These are phyloP conservation scores for Aproaerema taeniolella DNA, from an alignment of 2,888 invertebrate genomes.

Conservation along the genomic window DNA sequence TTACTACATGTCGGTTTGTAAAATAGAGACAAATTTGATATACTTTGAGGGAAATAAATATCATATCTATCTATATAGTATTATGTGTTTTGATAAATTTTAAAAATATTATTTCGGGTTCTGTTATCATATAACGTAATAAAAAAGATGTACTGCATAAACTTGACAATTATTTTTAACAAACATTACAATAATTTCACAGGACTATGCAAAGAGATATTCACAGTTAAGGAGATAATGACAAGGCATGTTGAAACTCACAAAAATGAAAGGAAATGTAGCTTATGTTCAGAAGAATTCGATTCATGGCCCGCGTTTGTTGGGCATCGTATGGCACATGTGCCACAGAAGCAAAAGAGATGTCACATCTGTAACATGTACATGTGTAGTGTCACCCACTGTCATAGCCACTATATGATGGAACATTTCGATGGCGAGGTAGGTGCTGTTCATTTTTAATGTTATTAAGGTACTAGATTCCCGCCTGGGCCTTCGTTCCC, in stretches of 20 bases:
- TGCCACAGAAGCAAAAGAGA: slow-evolving; percentile 26
- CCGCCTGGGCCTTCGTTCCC: too few relatives aligned
- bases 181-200: too few relatives aligned
- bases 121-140: not conserved
- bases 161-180: too few relatives aligned
- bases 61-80: too few relatives aligned
- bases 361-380: slow-evolving; percentile 33
- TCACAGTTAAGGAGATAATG: slow-evolving; percentile 20
- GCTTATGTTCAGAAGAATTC: slow-evolving; percentile 32
- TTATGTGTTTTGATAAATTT: too few relatives aligned
- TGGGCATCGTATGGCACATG: slow-evolving; percentile 42
- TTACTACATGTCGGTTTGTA: too few relatives aligned
- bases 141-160: not conserved
- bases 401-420: slow-evolving; percentile 43
- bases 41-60: too few relatives aligned
- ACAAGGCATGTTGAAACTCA: slow-evolving; percentile 41
- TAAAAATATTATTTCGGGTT: too few relatives aligned
- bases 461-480: too few relatives aligned
- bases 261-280: slow-evolving; percentile 30
- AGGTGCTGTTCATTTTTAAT: too few relatives aligned
- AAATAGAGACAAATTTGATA: too few relatives aligned
- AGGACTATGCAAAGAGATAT: slow-evolving; percentile 7
- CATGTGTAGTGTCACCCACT: slow-evolving; percentile 16
- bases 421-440: slow-evolving; percentile 39
- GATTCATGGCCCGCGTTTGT: slow-evolving; percentile 36